Conservation (phyloP, 1,140 invertebrate genomes). For the Pygmarrhopalites habei region DNA sequence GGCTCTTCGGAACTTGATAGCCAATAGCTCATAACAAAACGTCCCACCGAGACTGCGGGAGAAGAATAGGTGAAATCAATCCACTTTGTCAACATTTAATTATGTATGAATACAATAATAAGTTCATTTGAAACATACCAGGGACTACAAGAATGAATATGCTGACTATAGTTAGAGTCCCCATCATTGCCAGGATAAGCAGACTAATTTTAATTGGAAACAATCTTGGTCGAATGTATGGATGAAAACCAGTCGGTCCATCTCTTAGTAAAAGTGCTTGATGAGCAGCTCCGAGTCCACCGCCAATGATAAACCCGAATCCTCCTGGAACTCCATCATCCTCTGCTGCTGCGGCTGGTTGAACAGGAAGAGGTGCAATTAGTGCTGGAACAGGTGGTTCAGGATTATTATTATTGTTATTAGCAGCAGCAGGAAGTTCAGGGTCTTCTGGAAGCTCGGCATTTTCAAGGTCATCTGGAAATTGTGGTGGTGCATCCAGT, state of each 20-base stretch:
- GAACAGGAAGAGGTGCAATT: neutral
- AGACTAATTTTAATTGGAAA: slow-evolving; percentile 48
- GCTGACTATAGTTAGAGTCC: slow-evolving; percentile 75
- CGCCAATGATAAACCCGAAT: slow-evolving; percentile 33
- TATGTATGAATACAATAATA: no score
- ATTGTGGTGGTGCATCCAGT: no score
- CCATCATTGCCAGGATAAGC: slow-evolving; percentile 70
- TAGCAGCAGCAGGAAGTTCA: neutral
- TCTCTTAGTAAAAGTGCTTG: slow-evolving; percentile 71
- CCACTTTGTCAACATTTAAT: no score
- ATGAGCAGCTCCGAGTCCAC: slow-evolving; percentile 70
- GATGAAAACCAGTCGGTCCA: slow-evolving; percentile 71
- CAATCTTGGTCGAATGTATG: slow-evolving; percentile 68
- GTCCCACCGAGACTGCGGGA: slow-evolving; percentile 37
- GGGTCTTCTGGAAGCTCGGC: neutral
- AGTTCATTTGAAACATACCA: slow-evolving; percentile 45
- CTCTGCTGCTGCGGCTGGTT: slow-evolving; percentile 35
- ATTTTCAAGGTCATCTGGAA: neutral
- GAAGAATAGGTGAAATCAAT: slow-evolving; percentile 18
- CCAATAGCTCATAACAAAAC: slow-evolving; percentile 38
- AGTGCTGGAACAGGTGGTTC: neutral
- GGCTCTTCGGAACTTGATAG: slow-evolving; percentile 38
- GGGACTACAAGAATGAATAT: slow-evolving; percentile 78
- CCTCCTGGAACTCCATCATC: slow-evolving; percentile 26
- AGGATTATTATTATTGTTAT: no score